phyloP scores from a whole-genome alignment of 2,797 vertebrate genomes.

The Taeniopygia guttata region DNA sequence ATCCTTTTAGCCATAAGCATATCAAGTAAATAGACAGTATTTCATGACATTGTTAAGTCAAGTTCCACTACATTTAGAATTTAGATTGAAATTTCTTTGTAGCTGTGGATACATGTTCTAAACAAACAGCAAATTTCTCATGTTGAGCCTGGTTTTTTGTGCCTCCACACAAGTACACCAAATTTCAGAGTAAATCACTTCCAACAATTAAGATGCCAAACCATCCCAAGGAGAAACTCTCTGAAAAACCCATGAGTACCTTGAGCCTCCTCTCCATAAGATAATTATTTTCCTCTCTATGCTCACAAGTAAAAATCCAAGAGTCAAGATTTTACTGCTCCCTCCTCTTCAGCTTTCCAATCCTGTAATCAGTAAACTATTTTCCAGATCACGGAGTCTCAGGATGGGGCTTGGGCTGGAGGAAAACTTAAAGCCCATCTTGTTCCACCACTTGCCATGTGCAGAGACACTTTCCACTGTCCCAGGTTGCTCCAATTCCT shows the following conservation, averaged over 20 bases:
- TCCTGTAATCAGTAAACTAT: neutral
- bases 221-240: neutral
- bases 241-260: neutral
- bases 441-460: neutral
- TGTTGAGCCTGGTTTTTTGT: rapidly evolving
- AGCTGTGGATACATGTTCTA: neutral
- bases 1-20: neutral
- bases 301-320: neutral
- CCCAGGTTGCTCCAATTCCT: neutral
- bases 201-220: neutral
- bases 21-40: neutral
- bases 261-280: neutral
- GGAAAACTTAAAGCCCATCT: neutral
- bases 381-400: neutral
- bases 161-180: neutral
- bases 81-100: neutral
- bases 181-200: neutral
- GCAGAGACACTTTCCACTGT: neutral
- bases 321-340: neutral
- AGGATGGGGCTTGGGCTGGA: neutral
- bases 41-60: neutral
- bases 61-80: neutral
- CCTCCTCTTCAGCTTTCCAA: neutral
- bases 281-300: neutral
- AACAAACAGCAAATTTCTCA: neutral